These are phyloP conservation scores for Sebastes goodei DNA, from an alignment of 2,797 vertebrate species.

Conservation along the genomic window DNA sequence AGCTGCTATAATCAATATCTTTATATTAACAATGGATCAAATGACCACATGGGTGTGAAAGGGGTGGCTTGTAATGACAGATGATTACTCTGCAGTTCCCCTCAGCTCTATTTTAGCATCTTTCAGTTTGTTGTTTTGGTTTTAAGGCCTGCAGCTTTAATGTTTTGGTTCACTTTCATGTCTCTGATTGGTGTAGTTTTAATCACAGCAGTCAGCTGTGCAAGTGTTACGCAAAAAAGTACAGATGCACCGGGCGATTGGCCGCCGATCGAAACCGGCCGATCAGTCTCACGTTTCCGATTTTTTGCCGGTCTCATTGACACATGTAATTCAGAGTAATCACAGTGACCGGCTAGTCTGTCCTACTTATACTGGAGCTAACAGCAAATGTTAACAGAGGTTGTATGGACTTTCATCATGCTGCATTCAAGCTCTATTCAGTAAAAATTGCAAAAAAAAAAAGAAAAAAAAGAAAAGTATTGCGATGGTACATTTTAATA, in stretches of 20 bases:
- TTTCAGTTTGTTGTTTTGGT: neutral
- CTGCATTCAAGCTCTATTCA: no score
- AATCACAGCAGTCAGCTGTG: neutral
- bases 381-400: rapidly evolving
- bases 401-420: no score
- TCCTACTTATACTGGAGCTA: no score
- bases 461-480: no score
- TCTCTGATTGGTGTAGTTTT: neutral
- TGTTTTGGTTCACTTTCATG: neutral
- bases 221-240: neutral
- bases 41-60: neutral
- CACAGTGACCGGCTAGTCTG: no score
- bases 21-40: neutral
- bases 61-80: neutral
- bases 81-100: neutral
- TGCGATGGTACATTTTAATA: no score
- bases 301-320: rapidly evolving
- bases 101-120: neutral
- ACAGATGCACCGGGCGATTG: neutral
- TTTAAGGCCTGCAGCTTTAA: neutral
- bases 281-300: no score
- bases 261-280: no score
- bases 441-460: no score
- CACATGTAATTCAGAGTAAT: no score
- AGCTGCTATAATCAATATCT: neutral